These are phyloP conservation scores for Aquatica leii DNA, from an alignment of 2,888 invertebrate genomes.

Conservation along the genomic window DNA sequence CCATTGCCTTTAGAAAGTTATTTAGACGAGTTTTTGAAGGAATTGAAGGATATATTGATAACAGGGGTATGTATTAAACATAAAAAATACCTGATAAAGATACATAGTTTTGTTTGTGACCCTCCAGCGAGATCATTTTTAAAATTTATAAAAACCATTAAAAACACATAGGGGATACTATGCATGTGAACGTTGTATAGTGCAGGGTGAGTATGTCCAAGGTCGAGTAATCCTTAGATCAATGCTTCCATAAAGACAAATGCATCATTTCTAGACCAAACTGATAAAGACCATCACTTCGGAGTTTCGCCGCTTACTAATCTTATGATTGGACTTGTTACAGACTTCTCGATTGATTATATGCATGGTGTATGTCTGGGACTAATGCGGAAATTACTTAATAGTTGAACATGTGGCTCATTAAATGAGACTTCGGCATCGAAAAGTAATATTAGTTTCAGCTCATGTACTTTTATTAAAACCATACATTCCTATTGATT, in stretches of 20 bases:
- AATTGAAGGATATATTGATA: too few relatives aligned
- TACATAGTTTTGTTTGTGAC: too few relatives aligned
- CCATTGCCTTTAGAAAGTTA: neutral
- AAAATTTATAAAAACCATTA: too few relatives aligned
- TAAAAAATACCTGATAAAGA: too few relatives aligned
- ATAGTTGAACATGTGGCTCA: conserved; percentile 16
- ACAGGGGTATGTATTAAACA: too few relatives aligned
- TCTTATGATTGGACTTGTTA: conserved; percentile 16
- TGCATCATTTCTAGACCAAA: conserved; percentile 11
- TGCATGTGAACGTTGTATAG: too few relatives aligned
- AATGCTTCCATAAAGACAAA: conserved; percentile 21
- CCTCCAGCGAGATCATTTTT: too few relatives aligned
- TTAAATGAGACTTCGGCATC: neutral
- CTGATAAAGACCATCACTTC: conserved; percentile 30
- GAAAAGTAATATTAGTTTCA: conserved; percentile 2
- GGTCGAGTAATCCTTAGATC: conserved; percentile 11
- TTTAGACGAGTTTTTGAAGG: neutral
- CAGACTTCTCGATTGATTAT: conserved; percentile 22
- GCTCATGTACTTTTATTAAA: conserved; percentile 3
- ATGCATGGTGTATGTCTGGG: conserved; percentile 29
- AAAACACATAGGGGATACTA: too few relatives aligned
- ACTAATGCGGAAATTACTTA: conserved; percentile 20
- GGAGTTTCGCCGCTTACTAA: conserved; percentile 11
- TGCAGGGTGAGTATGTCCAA: conserved; percentile 19
- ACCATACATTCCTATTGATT: conserved; percentile 26